These are phyloP conservation scores for Lasioglossum vierecki DNA, from an alignment of 2,888 invertebrate genomes.

Conservation along the genomic window DNA sequence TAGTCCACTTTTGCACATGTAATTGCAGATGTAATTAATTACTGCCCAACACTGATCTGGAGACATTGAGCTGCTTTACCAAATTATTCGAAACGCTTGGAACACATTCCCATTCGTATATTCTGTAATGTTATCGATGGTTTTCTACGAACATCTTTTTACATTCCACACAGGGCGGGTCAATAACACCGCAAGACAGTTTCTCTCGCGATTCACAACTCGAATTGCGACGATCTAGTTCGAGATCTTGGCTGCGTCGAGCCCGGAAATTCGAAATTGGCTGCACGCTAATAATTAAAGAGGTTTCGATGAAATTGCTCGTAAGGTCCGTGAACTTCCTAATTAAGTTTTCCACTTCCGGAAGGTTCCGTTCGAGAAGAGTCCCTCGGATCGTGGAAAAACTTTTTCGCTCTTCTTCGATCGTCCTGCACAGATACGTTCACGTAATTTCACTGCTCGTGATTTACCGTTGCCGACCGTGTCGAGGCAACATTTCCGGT, in stretches of 20 bases:
- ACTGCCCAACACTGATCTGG: too few species aligned
- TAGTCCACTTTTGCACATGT: too few species aligned
- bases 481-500: not conserved
- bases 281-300: conserved; percentile 24
- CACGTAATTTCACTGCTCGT: not conserved
- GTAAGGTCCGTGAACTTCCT: conserved; percentile 15
- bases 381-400: conserved; percentile 11
- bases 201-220: too few species aligned
- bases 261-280: not conserved
- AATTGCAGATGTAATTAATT: too few species aligned
- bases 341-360: conserved; percentile 38
- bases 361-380: not conserved
- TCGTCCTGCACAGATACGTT: not conserved
- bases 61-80: too few species aligned
- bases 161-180: too few species aligned
- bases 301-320: conserved; percentile 17
- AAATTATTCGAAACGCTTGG: too few species aligned
- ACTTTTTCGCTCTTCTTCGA: conserved; percentile 34
- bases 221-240: not conserved
- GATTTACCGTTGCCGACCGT: not conserved
- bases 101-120: too few species aligned
- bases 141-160: too few species aligned
- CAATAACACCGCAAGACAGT: not conserved
- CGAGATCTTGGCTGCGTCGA: not conserved
- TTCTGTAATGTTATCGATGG: too few species aligned